Percentiles rank a stretch among this genome's conserved stretches.
Evolutionary conservation across 2,888 invertebrate species (phyloP).

Genomic region (Andrena trimmerana): DNA sequence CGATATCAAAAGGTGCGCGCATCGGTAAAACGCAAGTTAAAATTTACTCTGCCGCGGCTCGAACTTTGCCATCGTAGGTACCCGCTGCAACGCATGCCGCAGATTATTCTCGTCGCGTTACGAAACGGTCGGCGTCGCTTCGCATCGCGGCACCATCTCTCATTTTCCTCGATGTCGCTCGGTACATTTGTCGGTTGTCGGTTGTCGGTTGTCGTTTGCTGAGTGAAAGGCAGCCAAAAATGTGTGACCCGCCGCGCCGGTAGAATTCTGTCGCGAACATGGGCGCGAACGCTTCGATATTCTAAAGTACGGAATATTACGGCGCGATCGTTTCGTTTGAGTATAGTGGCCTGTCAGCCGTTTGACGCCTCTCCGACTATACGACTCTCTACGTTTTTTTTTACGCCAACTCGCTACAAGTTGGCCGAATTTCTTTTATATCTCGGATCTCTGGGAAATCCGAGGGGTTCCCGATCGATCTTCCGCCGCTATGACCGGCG

Average conservation of each 20-base stretch:
- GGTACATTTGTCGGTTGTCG: too few relatives aligned
- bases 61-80: too few relatives aligned
- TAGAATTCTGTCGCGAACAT: not conserved
- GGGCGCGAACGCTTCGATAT: not conserved
- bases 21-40: not conserved
- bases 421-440: slow-evolving; percentile 5
- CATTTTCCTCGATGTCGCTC: not conserved
- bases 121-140: not conserved
- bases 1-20: not conserved
- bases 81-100: not conserved
- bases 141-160: not conserved
- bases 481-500: not conserved
- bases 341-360: not conserved
- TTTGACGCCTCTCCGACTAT: not conserved
- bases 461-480: slow-evolving; percentile 19
- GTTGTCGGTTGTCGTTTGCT: too few relatives aligned
- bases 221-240: not conserved
- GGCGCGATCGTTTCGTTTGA: not conserved
- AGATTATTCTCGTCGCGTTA: slow-evolving; percentile 5
- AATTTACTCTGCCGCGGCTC: too few relatives aligned
- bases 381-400: not conserved
- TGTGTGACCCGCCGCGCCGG: not conserved
- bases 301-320: not conserved
- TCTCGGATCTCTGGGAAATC: slow-evolving; percentile 28
- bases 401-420: slow-evolving; percentile 13